Conservation (phyloP, 1,140 invertebrate genomes). For the Drosophila malerkotliana region DNA sequence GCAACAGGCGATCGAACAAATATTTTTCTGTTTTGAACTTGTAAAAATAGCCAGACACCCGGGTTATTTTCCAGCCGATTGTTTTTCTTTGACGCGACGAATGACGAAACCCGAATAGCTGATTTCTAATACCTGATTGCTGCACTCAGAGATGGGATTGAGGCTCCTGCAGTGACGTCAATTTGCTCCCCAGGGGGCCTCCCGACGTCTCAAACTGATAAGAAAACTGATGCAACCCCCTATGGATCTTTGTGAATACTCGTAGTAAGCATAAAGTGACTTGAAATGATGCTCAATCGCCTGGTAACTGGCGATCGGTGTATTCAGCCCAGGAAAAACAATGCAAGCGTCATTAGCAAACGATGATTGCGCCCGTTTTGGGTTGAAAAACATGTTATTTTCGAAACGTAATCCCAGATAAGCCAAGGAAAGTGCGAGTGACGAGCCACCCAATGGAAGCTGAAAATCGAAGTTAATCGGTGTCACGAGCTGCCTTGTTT, state of each 20-base stretch:
- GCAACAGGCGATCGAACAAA: not conserved
- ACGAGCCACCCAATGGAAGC: not conserved
- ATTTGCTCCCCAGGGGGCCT: slow-evolving; percentile 46
- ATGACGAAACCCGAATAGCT: slow-evolving; percentile 62
- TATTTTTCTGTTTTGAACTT: not conserved
- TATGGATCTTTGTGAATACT: not conserved
- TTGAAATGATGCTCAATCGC: slow-evolving; percentile 26
- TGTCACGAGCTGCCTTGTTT: slow-evolving; percentile 13
- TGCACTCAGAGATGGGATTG: slow-evolving; percentile 32
- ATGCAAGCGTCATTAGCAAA: slow-evolving; percentile 56
- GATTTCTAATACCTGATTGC: slow-evolving; percentile 36
- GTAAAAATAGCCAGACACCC: slow-evolving; percentile 4
- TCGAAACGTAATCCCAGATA: slow-evolving; percentile 50
- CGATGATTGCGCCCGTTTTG: slow-evolving; percentile 39
- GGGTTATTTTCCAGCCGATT: slow-evolving; percentile 44
- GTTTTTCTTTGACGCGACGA: slow-evolving; percentile 34
- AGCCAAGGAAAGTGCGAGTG: slow-evolving; percentile 64
- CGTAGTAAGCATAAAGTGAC: not conserved
- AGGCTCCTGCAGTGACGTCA: slow-evolving; percentile 47
- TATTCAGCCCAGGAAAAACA: slow-evolving; percentile 44
- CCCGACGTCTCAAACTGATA: slow-evolving; percentile 52
- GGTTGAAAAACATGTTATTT: slow-evolving; percentile 79
- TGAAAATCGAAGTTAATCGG: slow-evolving; percentile 37
- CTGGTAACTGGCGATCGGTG: slow-evolving; percentile 52
- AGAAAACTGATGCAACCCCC: slow-evolving; percentile 9